phyloP scores from a whole-genome alignment of 1,140 invertebrate genomes.

The Camponotus vicinus region DNA sequence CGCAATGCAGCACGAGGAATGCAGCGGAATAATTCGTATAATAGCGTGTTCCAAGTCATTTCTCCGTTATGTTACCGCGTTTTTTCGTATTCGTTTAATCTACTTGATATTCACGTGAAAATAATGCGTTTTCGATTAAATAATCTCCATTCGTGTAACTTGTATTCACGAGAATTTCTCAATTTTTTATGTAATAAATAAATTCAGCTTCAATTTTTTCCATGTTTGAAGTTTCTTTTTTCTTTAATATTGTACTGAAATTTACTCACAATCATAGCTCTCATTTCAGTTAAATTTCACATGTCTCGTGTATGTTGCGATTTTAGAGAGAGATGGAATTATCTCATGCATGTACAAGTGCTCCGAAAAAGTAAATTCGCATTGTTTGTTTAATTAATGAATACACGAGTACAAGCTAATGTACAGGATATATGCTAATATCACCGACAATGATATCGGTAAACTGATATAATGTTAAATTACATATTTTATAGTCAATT shows the following conservation, averaged over 20 bases:
- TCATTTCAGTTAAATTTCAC: constrained; percentile 26
- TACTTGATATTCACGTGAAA: constrained; percentile 28
- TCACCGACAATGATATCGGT: not conserved
- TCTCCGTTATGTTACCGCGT: not conserved
- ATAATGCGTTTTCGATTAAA: constrained; percentile 24
- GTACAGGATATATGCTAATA: not conserved
- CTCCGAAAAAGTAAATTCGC: not conserved
- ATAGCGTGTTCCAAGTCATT: constrained; percentile 24
- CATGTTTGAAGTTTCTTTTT: not conserved
- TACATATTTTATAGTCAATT: not conserved
- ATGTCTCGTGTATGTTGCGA: not conserved
- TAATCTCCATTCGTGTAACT: constrained; percentile 10
- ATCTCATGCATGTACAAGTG: not conserved
- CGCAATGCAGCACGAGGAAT: constrained; percentile 28
- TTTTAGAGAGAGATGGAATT: constrained; percentile 3
- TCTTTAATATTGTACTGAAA: constrained; percentile 3
- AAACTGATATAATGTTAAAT: not conserved
- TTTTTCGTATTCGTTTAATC: constrained; percentile 32
- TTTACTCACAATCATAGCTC: constrained; percentile 3
- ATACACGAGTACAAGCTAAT: not conserved
- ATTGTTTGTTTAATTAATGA: not conserved
- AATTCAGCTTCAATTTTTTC: not conserved
- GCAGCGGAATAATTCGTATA: constrained; percentile 28
- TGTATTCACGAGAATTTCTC: constrained; percentile 2
- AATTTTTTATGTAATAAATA: constrained; percentile 18